Base-by-base conservation (phyloP, 2,113 vertebrate species). In the Spea multiplicata region DNA sequence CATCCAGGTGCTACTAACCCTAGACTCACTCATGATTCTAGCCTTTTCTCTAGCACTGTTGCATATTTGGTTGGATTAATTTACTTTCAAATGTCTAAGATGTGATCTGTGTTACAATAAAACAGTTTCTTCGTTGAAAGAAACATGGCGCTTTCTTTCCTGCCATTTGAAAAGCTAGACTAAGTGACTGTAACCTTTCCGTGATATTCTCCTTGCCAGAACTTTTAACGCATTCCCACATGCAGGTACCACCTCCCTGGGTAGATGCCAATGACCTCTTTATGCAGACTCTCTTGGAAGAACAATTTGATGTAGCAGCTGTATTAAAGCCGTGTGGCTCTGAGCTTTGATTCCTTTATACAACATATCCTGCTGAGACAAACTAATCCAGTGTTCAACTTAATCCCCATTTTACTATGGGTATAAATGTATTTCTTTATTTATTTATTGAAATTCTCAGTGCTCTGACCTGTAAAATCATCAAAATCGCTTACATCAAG, bases 311-410 rank as follows among this genome's bases (percentile, higher is more conserved):
- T 76, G 46, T 67, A 73, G 12, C 74, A 80, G 57, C 67, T 71
- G 52, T 74, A 9, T 0, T 0, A 70, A 59, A 61, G 46, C 69
- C 61, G 10, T 13, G 4, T 4, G 66, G 67, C 74, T 14, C 10
- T 62, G 78, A 30, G 4, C 12, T 65, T 52, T 69, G 53, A 70
- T 12, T 71, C 5, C 50, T 66, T 55, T 82, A 67, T 66, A 79
- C 80, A 52, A 50, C 30, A 66, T n/a, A 81, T 81, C 74, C 61
- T 76, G 73, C 61, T 76, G 74, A 72, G 70, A 76, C 69, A 62
- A 50, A 68, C 75, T 76, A 81, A 81, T 77, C 74, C 80, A 64
- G 50, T 76, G 75, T 73, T 77, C 74, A 68, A 71, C 50, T 75
- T 77, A 77, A 73, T 81, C 62, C 66, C 53, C 52, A 73, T 80